Conservation (phyloP, 2,888 invertebrate genomes). For the Apotomis turbidana region DNA sequence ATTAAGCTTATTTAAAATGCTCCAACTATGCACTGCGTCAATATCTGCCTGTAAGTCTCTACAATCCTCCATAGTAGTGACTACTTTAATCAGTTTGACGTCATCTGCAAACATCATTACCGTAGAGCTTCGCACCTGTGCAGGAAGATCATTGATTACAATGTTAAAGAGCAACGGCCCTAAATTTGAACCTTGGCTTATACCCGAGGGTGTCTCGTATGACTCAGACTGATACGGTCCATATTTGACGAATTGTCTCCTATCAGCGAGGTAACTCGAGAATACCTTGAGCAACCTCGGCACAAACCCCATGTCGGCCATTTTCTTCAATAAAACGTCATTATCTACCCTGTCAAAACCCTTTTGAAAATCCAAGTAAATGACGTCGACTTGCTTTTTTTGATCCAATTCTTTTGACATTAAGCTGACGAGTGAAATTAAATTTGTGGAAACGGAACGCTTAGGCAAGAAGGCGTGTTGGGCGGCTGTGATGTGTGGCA, state of each 20-base stretch:
- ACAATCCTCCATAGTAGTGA: constrained; percentile 2
- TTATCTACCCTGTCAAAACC: constrained; percentile 17
- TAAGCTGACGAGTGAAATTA: neutral
- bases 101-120: constrained; percentile 29
- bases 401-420: neutral
- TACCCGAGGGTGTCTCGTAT: constrained; percentile 1
- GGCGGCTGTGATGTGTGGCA: neutral
- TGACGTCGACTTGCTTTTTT: constrained; percentile 1
- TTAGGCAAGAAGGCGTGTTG: constrained; percentile 15
- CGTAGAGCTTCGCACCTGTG: constrained; percentile 10
- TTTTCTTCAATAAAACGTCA: neutral
- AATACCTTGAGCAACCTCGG: neutral
- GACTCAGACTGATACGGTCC: neutral
- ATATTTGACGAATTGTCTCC: constrained; percentile 15
- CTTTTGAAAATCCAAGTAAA: constrained; percentile 11
- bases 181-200: constrained; percentile 11
- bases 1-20: constrained; percentile 22
- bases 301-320: neutral
- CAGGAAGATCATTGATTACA: constrained; percentile 13
- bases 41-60: neutral
- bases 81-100: constrained; percentile 14
- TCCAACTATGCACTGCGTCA: constrained; percentile 16
- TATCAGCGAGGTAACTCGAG: constrained; percentile 7
- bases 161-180: constrained; percentile 8
- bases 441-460: constrained; percentile 5